A percentile compares a stretch with the other conserved stretches of the same genome.
phyloP scores from a whole-genome alignment of 2,888 invertebrate genomes.

The Apotomis capreana region DNA sequence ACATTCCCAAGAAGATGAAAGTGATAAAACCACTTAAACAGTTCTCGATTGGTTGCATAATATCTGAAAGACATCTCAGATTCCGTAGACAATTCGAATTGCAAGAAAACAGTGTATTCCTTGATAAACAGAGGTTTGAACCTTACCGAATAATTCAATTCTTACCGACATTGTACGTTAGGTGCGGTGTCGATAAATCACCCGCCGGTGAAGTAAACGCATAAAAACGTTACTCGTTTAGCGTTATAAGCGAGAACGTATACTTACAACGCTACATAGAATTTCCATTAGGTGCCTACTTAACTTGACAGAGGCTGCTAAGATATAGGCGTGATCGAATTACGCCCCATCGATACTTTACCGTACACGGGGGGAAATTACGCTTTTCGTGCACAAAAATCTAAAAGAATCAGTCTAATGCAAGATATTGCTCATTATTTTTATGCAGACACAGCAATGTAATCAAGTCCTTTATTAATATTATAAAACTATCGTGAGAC shows the following conservation, averaged over 20 bases:
- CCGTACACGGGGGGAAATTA: conserved; percentile 48
- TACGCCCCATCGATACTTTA: conserved; percentile 61
- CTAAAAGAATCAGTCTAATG: not conserved
- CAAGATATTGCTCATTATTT: not conserved
- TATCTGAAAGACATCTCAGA: not conserved
- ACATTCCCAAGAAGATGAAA: not conserved
- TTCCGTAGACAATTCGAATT: not conserved
- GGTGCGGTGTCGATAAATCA: conserved; percentile 43
- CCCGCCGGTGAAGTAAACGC: conserved; percentile 38
- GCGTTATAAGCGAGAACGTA: conserved; percentile 52
- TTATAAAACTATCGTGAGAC: too few relatives aligned
- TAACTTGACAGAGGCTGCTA: conserved; percentile 67
- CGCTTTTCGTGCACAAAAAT: conserved; percentile 1
- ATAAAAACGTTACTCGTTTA: conserved; percentile 51
- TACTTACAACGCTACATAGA: conserved; percentile 67
- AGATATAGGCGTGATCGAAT: conserved; percentile 70
- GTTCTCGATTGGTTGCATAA: not conserved
- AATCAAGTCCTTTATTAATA: not conserved
- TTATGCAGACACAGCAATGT: not conserved
- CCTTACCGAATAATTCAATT: conserved; percentile 35
- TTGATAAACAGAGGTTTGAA: conserved; percentile 15
- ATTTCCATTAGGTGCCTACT: conserved; percentile 77
- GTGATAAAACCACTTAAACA: not conserved
- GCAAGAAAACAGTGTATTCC: conserved; percentile 20
- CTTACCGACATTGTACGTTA: conserved; percentile 29